phyloP scores from a whole-genome alignment of 2,113 vertebrate species.

The Podiceps cristatus region DNA sequence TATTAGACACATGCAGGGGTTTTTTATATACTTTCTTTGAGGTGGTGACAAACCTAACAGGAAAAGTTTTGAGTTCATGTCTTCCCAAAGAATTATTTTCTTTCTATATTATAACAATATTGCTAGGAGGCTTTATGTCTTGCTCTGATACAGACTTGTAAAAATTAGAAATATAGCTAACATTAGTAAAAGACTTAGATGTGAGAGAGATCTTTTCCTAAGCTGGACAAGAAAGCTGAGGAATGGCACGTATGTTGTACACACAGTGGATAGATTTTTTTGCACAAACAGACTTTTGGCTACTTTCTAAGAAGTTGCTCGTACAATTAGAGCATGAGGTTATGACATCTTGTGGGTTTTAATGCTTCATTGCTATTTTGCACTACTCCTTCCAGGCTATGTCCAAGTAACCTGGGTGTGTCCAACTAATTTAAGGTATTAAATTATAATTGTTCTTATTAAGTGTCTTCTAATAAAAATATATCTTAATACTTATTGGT shows the following conservation, averaged over 20 bases:
- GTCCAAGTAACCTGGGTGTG: not conserved
- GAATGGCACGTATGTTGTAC: not conserved
- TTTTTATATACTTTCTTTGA: not conserved
- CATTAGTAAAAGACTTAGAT: not conserved
- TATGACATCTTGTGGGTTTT: not conserved
- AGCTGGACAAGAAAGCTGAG: not conserved
- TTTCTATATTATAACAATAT: not conserved
- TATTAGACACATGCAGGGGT: accelerated
- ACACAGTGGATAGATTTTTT: accelerated
- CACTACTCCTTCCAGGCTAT: not conserved
- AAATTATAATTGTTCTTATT: not conserved
- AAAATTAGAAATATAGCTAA: not conserved
- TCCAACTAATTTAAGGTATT: not conserved
- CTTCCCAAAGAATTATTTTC: not conserved
- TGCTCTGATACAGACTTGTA: not conserved
- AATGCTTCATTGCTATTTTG: not conserved
- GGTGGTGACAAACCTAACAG: not conserved
- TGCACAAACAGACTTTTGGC: not conserved
- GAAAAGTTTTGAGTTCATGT: not conserved
- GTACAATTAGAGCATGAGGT: not conserved
- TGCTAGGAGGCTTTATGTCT: not conserved
- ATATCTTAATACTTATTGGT: not conserved
- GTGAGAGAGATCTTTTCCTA: not conserved
- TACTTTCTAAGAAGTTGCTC: not conserved
- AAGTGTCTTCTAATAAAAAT: not conserved